Conservation (phyloP, 1,140 invertebrate species). For the Eupristina koningsbergeri region DNA sequence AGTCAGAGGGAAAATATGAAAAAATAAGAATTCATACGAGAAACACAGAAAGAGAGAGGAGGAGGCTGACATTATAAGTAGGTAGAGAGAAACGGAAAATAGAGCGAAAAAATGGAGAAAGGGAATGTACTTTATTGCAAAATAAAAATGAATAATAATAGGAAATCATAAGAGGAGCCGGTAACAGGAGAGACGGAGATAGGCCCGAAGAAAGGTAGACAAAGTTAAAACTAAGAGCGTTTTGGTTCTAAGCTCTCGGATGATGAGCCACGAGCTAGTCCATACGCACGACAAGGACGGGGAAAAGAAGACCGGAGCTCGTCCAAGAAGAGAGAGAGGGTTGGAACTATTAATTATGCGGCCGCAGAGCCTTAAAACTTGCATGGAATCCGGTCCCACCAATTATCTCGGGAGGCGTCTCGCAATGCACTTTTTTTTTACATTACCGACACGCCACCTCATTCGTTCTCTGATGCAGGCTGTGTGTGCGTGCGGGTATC, state of each 20-base stretch:
- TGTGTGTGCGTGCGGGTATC: too few species aligned
- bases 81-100: constrained; percentile 8
- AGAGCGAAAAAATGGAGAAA: constrained; percentile 8
- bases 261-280: not conserved
- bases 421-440: constrained; percentile 20
- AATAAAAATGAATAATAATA: constrained; percentile 18
- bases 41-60: constrained; percentile 5
- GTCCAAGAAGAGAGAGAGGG: not conserved
- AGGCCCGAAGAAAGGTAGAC: not conserved
- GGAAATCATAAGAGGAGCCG: not conserved
- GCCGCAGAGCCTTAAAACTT: constrained; percentile 54
- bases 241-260: not conserved
- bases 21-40: not conserved
- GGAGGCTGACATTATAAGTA: not conserved
- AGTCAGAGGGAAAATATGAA: not conserved
- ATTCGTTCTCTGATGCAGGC: not conserved
- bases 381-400: constrained; percentile 68
- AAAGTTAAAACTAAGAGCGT: too few species aligned
- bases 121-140: not conserved
- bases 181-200: constrained; percentile 20
- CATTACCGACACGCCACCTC: constrained; percentile 6
- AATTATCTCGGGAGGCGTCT: constrained; percentile 61
- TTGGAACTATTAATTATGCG: constrained; percentile 69
- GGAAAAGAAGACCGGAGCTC: not conserved
- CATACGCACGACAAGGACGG: not conserved